Conservation (phyloP, 1,140 invertebrate species). For the Calephelis nemesis region DNA sequence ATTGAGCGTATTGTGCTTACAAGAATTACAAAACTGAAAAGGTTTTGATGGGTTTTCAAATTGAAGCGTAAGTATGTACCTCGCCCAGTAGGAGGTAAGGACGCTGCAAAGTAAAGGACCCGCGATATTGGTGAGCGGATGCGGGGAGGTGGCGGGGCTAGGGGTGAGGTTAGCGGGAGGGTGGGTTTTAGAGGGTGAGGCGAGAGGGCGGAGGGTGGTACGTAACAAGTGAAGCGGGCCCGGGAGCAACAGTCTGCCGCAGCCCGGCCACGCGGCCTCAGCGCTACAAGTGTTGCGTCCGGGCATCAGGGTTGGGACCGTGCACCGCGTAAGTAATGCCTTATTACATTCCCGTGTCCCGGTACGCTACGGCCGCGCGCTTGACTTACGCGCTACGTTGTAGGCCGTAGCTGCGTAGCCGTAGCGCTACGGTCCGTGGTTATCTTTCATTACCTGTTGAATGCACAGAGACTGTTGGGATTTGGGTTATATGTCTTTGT, state of each 20-base stretch:
- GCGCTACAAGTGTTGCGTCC: conserved; percentile 44
- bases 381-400: neutral
- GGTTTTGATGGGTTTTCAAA: conserved; percentile 19
- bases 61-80: conserved; percentile 21
- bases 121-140: conserved; percentile 64
- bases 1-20: conserved; percentile 1
- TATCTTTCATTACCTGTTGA: conserved; percentile 9
- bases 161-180: conserved; percentile 40
- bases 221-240: conserved; percentile 76
- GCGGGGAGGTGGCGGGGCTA: conserved; percentile 54
- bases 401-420: neutral
- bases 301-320: conserved; percentile 39
- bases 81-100: conserved; percentile 21
- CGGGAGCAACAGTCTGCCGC: conserved; percentile 77
- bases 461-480: neutral
- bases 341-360: conserved; percentile 48
- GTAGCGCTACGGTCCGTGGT: conserved; percentile 6
- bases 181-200: conserved; percentile 41
- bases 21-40: conserved; percentile 10
- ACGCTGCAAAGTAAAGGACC: conserved; percentile 68
- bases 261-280: conserved; percentile 71
- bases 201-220: conserved; percentile 61
- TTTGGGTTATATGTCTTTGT: conserved; percentile 12
- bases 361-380: conserved; percentile 18
- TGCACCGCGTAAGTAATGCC: conserved; percentile 63